These are phyloP conservation scores for Eupristina koningsbergeri DNA, from an alignment of 1,140 invertebrate species.

Conservation along the genomic window DNA sequence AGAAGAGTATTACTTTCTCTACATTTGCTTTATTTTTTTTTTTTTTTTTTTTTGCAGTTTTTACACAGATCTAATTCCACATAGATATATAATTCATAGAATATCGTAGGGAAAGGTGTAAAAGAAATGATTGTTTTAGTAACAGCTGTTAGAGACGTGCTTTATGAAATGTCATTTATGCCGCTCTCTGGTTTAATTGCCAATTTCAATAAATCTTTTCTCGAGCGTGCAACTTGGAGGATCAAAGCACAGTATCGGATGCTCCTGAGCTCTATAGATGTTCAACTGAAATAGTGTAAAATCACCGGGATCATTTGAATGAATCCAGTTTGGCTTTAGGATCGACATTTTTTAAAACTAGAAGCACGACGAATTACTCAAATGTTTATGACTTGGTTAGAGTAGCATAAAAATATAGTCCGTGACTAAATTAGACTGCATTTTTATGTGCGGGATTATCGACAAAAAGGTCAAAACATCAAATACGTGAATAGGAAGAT, in stretches of 20 bases:
- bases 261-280: background rate
- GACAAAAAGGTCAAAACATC: constrained; percentile 33
- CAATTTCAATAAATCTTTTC: background rate
- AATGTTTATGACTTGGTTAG: background rate
- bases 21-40: too few species aligned
- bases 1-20: too few species aligned
- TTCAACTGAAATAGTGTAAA: background rate
- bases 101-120: too few species aligned
- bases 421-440: constrained; percentile 1
- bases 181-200: background rate
- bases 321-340: background rate
- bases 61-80: too few species aligned
- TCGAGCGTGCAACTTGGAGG: background rate
- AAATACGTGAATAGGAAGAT: background rate
- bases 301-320: background rate
- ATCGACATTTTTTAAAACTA: background rate
- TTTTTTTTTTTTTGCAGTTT: too few species aligned
- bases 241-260: background rate
- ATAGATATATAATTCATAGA: too few species aligned
- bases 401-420: background rate
- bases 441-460: background rate
- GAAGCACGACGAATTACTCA: background rate
- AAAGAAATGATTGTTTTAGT: background rate
- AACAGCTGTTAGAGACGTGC: background rate
- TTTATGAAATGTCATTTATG: too few species aligned